These are phyloP conservation scores for Mactra quadrangularis DNA, from an alignment of 1,140 invertebrate genomes.

Conservation along the genomic window DNA sequence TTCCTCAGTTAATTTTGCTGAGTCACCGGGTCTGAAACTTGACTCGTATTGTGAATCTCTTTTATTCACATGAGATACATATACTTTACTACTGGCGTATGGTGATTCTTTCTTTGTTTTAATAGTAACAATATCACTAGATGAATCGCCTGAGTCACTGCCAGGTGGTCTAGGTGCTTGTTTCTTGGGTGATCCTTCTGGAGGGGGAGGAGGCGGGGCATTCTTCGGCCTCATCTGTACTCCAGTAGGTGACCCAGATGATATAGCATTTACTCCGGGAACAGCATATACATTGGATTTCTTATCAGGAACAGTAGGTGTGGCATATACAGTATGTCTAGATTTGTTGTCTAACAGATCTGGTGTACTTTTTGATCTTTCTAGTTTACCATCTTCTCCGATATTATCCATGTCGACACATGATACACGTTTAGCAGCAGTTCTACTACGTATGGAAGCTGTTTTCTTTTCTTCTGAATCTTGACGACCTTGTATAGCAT, in stretches of 20 bases:
- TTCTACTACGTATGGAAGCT: constrained; percentile 80
- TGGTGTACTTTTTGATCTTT: constrained; percentile 77
- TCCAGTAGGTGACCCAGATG: constrained; percentile 22
- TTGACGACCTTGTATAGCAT: constrained; percentile 69
- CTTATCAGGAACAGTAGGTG: constrained; percentile 62
- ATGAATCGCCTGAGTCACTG: constrained; percentile 52
- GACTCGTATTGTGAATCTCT: constrained; percentile 77
- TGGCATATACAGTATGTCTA: constrained; percentile 68
- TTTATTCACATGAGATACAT: constrained; percentile 52
- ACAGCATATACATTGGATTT: constrained; percentile 59
- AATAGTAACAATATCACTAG: constrained; percentile 75
- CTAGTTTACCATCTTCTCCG: constrained; percentile 65
- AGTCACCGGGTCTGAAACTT: constrained; percentile 80
- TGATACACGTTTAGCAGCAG: constrained; percentile 77
- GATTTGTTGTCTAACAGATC: constrained; percentile 69
- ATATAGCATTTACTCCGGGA: constrained; percentile 54
- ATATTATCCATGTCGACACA: constrained; percentile 74
- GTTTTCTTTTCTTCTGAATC: constrained; percentile 71
- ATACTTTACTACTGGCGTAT: constrained; percentile 63
- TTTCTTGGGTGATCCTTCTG: constrained; percentile 53
- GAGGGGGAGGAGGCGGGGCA: constrained; percentile 70
- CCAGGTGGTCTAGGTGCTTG: constrained; percentile 58
- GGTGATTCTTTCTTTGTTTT: constrained; percentile 68
- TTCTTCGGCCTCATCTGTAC: constrained; percentile 64
- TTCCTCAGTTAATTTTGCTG: constrained; percentile 73